Evolutionary conservation across 2,797 vertebrate species (phyloP).

Genomic region (Sebastes umbrosus): DNA sequence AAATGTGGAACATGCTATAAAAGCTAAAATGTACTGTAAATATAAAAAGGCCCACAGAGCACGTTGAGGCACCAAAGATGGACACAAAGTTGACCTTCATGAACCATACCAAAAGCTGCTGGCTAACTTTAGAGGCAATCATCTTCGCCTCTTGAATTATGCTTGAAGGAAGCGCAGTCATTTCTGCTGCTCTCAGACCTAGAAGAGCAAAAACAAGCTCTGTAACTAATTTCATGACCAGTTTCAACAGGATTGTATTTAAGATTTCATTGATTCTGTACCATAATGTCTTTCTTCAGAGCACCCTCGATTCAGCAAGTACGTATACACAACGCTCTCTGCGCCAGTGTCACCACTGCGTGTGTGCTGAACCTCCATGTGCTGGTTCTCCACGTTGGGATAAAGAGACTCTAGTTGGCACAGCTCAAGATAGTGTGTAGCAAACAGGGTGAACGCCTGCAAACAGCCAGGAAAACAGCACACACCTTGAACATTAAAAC

Average conservation of each 20-base stretch:
- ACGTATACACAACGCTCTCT: constrained; percentile 90
- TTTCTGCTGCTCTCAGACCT: constrained; percentile 95
- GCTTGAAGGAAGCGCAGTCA: constrained; percentile 86
- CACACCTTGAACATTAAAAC: constrained; percentile 17
- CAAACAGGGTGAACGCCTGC: constrained; percentile 95
- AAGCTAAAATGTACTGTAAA: background rate
- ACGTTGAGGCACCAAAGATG: background rate
- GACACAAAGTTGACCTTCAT: background rate
- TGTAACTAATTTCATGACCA: background rate
- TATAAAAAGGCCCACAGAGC: background rate
- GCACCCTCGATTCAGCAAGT: constrained; percentile 88
- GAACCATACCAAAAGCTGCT: constrained; percentile 88
- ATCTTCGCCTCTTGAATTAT: constrained; percentile 89
- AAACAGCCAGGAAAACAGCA: constrained; percentile 23
- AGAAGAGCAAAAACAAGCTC: constrained; percentile 40
- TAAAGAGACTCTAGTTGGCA: constrained; percentile 92
- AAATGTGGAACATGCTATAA: background rate
- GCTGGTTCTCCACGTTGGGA: constrained; percentile 94
- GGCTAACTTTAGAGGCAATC: constrained; percentile 84
- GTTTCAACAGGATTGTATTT: background rate
- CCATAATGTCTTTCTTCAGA: constrained; percentile 95
- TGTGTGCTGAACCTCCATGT: constrained; percentile 94
- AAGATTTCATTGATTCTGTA: constrained; percentile 60
- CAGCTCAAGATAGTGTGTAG: constrained; percentile 95
- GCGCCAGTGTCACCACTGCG: constrained; percentile 77